These are phyloP conservation scores for Hippopotamyrus pictus DNA, from an alignment of 2,797 vertebrate genomes.

Conservation along the genomic window DNA sequence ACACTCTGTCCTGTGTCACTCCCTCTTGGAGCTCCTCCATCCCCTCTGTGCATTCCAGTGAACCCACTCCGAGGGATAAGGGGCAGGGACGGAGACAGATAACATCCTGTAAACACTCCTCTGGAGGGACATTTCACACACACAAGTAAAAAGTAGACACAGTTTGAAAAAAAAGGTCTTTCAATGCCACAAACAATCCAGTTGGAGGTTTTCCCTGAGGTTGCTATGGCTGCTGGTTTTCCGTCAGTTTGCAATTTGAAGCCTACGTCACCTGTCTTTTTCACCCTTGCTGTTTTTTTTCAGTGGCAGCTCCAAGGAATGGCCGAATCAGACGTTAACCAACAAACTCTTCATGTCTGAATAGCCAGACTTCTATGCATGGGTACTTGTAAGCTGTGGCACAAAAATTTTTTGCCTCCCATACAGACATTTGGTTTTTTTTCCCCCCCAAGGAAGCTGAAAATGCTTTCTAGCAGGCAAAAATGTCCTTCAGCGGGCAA, in stretches of 20 bases:
- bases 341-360: neutral
- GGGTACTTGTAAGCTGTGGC: neutral
- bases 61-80: conserved; percentile 59
- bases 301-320: neutral
- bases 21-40: conserved; percentile 68
- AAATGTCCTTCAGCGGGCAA: conserved; percentile 35
- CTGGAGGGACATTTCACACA: conserved; percentile 47
- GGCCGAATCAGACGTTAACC: neutral
- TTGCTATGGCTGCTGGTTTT: conserved; percentile 46
- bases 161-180: conserved; percentile 1
- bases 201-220: conserved; percentile 43
- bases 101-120: conserved; percentile 67
- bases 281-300: neutral
- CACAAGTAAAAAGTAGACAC: conserved; percentile 25
- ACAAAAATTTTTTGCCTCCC: neutral
- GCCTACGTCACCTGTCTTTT: neutral
- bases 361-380: neutral
- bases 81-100: conserved; percentile 57
- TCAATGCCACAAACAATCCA: conserved; percentile 48
- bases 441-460: neutral
- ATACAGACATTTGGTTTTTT: neutral
- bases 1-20: conserved; percentile 55
- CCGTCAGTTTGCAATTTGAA: neutral
- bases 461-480: conserved; percentile 18
- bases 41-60: conserved; percentile 61